Percentiles rank a stretch among this genome's conserved stretches.
phyloP scores from a whole-genome alignment of 2,888 invertebrate genomes.

The Boloria selene region DNA sequence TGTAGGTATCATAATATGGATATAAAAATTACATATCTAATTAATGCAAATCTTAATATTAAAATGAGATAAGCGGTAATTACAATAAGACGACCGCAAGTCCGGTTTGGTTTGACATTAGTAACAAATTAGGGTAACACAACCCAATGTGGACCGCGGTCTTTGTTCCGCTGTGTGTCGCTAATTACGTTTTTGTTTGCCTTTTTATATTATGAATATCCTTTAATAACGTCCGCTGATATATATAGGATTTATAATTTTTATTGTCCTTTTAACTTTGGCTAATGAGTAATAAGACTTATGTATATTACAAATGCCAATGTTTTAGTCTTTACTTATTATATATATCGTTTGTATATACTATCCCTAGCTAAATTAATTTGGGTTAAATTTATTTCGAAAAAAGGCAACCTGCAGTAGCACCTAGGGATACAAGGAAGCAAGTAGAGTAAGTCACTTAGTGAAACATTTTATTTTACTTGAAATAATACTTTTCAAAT shows the following conservation, averaged over 20 bases:
- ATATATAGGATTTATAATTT: constrained; percentile 10
- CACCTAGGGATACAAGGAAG: too few relatives aligned
- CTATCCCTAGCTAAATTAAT: too few relatives aligned
- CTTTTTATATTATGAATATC: constrained; percentile 55
- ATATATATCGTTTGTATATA: too few relatives aligned
- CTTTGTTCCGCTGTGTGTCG: constrained; percentile 59
- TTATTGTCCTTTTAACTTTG: too few relatives aligned
- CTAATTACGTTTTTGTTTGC: constrained; percentile 78
- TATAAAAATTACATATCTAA: neutral
- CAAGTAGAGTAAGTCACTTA: too few relatives aligned
- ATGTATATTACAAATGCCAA: too few relatives aligned
- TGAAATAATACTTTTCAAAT: too few relatives aligned
- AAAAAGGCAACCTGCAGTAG: too few relatives aligned
- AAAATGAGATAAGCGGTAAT: constrained; percentile 51
- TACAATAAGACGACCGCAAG: constrained; percentile 69
- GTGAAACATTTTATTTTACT: too few relatives aligned
- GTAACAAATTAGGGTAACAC: constrained; percentile 76
- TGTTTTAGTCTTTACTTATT: neutral
- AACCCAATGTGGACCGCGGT: constrained; percentile 55
- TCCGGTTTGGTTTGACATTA: constrained; percentile 58
- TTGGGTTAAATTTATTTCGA: too few relatives aligned
- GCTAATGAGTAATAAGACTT: too few relatives aligned
- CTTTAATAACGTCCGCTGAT: constrained; percentile 9
- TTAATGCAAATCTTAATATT: constrained; percentile 28
- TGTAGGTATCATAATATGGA: too few relatives aligned